Conservation (phyloP, 2,888 invertebrate genomes). For the Apoda limacodes region DNA sequence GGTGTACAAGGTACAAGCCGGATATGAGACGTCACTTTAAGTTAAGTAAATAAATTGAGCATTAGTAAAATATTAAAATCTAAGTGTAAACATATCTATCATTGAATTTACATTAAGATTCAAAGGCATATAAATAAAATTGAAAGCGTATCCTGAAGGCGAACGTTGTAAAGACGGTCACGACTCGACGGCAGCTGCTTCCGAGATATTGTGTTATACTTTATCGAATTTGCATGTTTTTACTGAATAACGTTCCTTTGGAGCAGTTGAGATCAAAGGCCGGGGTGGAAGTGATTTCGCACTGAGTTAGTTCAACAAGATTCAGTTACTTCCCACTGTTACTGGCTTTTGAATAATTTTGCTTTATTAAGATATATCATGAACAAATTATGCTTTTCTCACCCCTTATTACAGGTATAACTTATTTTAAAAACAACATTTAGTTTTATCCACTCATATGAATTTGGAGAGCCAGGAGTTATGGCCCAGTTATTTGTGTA, state of each 20-base stretch:
- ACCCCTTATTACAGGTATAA: too few species aligned
- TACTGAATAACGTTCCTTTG: slow-evolving; percentile 70
- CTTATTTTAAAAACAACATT: too few species aligned
- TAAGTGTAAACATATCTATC: too few species aligned
- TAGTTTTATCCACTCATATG: too few species aligned
- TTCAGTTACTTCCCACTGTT: slow-evolving; percentile 34
- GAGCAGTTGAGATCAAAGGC: slow-evolving; percentile 65
- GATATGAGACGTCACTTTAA: too few species aligned
- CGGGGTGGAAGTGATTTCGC: slow-evolving; percentile 67
- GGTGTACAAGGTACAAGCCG: too few species aligned
- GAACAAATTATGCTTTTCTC: too few species aligned
- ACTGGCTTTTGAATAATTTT: slow-evolving; percentile 62
- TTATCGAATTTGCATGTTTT: slow-evolving; percentile 71
- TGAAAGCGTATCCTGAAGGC: slow-evolving; percentile 34
- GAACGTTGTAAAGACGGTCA: slow-evolving; percentile 32
- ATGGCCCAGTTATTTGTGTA: too few species aligned
- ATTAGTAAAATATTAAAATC: too few species aligned
- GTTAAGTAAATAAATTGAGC: too few species aligned
- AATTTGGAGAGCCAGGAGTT: too few species aligned
- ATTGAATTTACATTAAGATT: too few species aligned
- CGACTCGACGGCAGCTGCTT: slow-evolving; percentile 38
- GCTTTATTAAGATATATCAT: slow-evolving; percentile 62
- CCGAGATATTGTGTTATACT: slow-evolving; percentile 67
- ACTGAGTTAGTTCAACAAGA: slow-evolving; percentile 67
- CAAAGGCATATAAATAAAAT: slow-evolving; percentile 35